Evolutionary conservation across 2,113 vertebrate genomes (phyloP).

Genomic region (Aythya baeri): DNA sequence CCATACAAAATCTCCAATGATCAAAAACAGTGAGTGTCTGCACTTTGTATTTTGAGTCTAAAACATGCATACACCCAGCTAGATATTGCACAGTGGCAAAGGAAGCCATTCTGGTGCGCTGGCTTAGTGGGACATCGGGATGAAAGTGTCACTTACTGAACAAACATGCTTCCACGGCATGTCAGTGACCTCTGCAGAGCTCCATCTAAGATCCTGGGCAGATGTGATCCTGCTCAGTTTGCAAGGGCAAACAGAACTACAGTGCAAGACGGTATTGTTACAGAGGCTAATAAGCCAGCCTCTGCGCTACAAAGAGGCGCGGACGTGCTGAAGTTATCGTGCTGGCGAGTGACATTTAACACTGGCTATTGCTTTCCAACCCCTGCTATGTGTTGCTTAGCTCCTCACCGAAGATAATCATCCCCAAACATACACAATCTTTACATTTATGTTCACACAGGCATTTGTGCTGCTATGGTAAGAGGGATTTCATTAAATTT

Average conservation of each 20-base stretch:
- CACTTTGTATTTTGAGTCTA: slow-evolving; percentile 12
- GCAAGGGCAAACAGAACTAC: slow-evolving; percentile 22
- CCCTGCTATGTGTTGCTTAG: background rate
- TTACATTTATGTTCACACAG: background rate
- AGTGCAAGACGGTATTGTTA: background rate
- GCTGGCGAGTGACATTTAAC: background rate
- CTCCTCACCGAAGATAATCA: background rate
- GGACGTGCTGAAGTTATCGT: background rate
- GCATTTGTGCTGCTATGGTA: background rate
- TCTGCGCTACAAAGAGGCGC: background rate
- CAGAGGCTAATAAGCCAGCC: background rate
- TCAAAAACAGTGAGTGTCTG: background rate
- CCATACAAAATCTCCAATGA: background rate
- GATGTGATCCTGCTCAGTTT: slow-evolving; percentile 13
- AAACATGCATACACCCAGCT: background rate
- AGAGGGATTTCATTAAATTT: background rate
- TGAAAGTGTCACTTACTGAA: slow-evolving; percentile 12
- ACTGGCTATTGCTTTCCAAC: background rate
- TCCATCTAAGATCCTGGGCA: background rate
- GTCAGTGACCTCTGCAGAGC: slow-evolving; percentile 3
- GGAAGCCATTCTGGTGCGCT: background rate
- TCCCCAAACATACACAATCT: background rate
- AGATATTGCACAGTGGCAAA: background rate
- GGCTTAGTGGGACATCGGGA: background rate
- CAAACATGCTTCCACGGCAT: background rate